Percentiles rank a stretch among this genome's conserved stretches.
Conservation (phyloP, 2,113 vertebrate genomes). For the Poicephalus gulielmi region DNA sequence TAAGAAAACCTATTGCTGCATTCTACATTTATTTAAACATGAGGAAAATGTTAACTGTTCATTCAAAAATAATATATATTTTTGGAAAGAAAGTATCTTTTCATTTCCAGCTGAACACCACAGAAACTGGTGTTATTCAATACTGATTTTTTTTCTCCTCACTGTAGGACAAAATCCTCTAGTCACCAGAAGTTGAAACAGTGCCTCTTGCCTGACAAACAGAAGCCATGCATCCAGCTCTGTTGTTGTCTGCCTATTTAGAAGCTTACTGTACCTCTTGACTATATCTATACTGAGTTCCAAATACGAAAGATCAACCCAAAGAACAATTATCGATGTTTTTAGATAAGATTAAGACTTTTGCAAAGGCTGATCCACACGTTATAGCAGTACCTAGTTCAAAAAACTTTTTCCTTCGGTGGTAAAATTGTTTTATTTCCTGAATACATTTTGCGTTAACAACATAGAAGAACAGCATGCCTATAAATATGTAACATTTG, state of each 20-base stretch:
- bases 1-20: neutral
- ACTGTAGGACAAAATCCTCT: neutral
- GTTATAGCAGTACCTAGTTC: neutral
- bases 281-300: neutral
- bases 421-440: neutral
- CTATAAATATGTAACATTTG: neutral
- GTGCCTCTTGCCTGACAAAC: neutral
- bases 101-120: neutral
- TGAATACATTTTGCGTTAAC: neutral
- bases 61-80: neutral
- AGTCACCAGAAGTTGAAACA: neutral
- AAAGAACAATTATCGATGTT: neutral
- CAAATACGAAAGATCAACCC: neutral
- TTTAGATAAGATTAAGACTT: neutral
- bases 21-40: neutral
- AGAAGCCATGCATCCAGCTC: neutral
- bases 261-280: neutral
- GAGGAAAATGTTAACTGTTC: neutral
- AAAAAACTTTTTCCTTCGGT: neutral
- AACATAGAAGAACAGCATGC: neutral
- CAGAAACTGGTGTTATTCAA: neutral
- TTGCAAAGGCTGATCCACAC: neutral
- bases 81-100: neutral
- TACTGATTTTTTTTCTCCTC: neutral
- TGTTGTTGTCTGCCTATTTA: neutral